Base-by-base conservation (phyloP, 2,113 vertebrate genomes). In the Etheostoma cragini region DNA sequence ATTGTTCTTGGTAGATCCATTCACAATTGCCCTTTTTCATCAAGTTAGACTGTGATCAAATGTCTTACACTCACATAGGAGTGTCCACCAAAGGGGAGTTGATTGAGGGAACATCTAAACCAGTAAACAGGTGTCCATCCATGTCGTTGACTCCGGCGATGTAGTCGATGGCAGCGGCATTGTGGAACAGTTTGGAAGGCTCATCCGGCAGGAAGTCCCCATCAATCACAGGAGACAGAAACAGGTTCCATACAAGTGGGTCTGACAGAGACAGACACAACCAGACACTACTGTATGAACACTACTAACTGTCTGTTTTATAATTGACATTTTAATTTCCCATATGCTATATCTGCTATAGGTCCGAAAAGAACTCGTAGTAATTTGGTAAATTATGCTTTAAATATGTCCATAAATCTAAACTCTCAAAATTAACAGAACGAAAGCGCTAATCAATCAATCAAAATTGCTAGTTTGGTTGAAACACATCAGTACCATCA, bases 171-270 rank as follows among this genome's bases (percentile, higher is more conserved):
- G 96, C 94, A 0, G 97, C 97, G 0, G 96, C 49, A 0, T 98
- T 99, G 82, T 84, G 82, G 52, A 96, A 99, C 58, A 99, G 94
- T 0, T 96, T 95, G 30, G 85, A 15, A 1, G 97, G 97, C 0
- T 87, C 12, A 1, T 96, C 96, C 0, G 98, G 98, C 46, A 99
- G 78, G 92, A 99, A 98, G 83, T 99, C 97, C 0, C 98, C 98
- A 1, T 99, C 97, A 0, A 99, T 0, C 0, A 98, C 97, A 0
- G 97, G 94, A n/a, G 91, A 0, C 6, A 97, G 78, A 24, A 56
- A 63, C 2, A 99, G 88, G 17, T 96, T 96, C n/a, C 89, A 14
- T 4, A 97, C 56, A 0, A 96, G 0, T 0, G 97, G 96, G 1
- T 78, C 98, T 99, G 88, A 42, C 45, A 54, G 62, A 81, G 52